Evolutionary conservation across 2,797 vertebrate genomes (phyloP), one percentile per base, ranked within the genome.

Genomic region (Hirundo rustica): DNA sequence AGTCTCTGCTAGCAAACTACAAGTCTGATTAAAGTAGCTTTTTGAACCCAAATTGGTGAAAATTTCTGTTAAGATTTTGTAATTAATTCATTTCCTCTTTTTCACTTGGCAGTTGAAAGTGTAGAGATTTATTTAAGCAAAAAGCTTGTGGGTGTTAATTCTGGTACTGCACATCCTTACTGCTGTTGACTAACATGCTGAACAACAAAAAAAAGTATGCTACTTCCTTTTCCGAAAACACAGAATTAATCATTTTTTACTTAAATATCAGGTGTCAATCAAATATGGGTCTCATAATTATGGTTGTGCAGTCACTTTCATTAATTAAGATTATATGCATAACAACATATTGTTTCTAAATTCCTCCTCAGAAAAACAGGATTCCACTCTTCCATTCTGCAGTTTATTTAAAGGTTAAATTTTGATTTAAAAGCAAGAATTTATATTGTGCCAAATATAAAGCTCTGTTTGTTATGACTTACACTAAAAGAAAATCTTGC

Each of bases 251-350:
- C 21, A 89, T 89, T 95, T 93, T 95, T 72, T 67, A 44, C 48
- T 88, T 91, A 77, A 96, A 79, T 93, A 94, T 93, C 74, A 94
- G 74, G 38, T 91, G 94, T 62, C 93, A 92, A 34, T 93, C 90
- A 95, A 93, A 81, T 36, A 5, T 60, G 32, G 53, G 22, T 70
- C 76, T 78, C 62, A 15, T 87, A 90, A 92, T 88, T 89, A 75
- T 1, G 34, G 47, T 38, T 73, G 32, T 74, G 45, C n/a, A 32
- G 26, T 64, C 80, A 74, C 53, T 94, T 81, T 67, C 60, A 42
- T 81, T 93, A 88, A 91, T 96, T 90, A 90, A 84, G 87, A 76
- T 71, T 40, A 66, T 34, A 73, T 36, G 27, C 58, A 71, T 60
- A 95, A 62, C 55, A 91, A 71, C 61, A 85, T 83, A 80, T 68